phyloP scores from a whole-genome alignment of 2,888 invertebrate genomes.

The Tipula vernalis region DNA sequence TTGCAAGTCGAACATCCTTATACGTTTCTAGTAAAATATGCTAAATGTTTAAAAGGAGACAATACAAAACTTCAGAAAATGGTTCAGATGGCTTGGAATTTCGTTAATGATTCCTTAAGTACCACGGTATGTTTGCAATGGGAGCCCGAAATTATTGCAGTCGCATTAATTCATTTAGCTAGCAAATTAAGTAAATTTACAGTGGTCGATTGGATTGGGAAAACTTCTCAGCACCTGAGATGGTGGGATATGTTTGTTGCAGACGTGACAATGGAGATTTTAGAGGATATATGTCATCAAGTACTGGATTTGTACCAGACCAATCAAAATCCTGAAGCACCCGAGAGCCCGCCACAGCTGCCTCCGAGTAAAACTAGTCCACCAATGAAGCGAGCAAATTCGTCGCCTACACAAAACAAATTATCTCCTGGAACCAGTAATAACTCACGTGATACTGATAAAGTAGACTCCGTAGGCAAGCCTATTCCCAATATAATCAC shows the following conservation, averaged over 20 bases:
- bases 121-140: slow-evolving; percentile 94
- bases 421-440: not conserved
- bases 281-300: slow-evolving; percentile 97
- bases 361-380: slow-evolving; percentile 31
- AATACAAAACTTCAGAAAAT: slow-evolving; percentile 88
- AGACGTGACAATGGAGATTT: slow-evolving; percentile 82
- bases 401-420: slow-evolving; percentile 18
- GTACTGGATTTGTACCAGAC: slow-evolving; percentile 80
- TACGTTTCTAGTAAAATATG: slow-evolving; percentile 82
- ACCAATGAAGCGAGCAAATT: slow-evolving; percentile 17
- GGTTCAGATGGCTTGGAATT: slow-evolving; percentile 99
- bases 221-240: slow-evolving; percentile 57
- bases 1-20: slow-evolving; percentile 95
- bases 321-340: slow-evolving; percentile 41
- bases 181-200: slow-evolving; percentile 93
- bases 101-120: slow-evolving; percentile 95
- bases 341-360: slow-evolving; percentile 54
- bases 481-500: slow-evolving; percentile 19
- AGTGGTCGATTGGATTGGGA: slow-evolving; percentile 82
- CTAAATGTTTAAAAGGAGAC: slow-evolving; percentile 86
- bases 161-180: slow-evolving; percentile 93
- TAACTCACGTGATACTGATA: slow-evolving; percentile 11
- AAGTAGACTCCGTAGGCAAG: slow-evolving; percentile 14
- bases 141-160: slow-evolving; percentile 98
- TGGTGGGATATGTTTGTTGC: slow-evolving; percentile 99